These are phyloP conservation scores for Catocala fraxini DNA, from an alignment of 2,888 invertebrate species.

Conservation along the genomic window DNA sequence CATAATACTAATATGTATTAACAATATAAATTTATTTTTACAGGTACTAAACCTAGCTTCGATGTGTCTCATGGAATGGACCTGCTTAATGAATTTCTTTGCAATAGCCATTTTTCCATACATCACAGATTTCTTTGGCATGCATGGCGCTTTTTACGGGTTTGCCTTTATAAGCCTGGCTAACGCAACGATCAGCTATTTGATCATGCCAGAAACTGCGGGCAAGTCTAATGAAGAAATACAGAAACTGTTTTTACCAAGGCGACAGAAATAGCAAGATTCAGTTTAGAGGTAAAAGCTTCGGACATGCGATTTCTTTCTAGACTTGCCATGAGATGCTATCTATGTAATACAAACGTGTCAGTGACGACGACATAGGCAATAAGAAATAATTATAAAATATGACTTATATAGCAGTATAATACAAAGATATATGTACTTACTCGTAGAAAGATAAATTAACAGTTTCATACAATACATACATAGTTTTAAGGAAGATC, in stretches of 20 bases:
- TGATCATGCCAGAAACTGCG: slow-evolving; percentile 83
- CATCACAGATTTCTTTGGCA: slow-evolving; percentile 62
- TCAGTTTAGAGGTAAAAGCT: too few species aligned
- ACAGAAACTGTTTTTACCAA: slow-evolving; percentile 53
- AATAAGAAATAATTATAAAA: too few species aligned
- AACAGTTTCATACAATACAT: too few species aligned
- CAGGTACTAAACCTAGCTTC: slow-evolving; percentile 78
- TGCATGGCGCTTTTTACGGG: slow-evolving; percentile 73
- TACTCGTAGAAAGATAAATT: too few species aligned
- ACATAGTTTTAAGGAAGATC: too few species aligned
- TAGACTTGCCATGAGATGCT: too few species aligned
- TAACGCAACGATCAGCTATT: slow-evolving; percentile 62
- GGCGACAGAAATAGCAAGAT: background rate
- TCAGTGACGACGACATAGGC: too few species aligned
- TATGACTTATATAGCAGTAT: too few species aligned
- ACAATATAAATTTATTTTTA: slow-evolving; percentile 12
- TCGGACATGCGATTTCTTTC: too few species aligned
- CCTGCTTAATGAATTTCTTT: slow-evolving; percentile 79
- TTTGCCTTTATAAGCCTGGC: slow-evolving; percentile 65
- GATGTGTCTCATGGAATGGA: slow-evolving; percentile 74
- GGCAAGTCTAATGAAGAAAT: slow-evolving; percentile 76
- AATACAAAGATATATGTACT: too few species aligned
- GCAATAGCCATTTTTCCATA: slow-evolving; percentile 76
- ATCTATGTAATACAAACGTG: too few species aligned
- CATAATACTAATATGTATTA: too few species aligned